Evolutionary conservation across 2,113 vertebrate species (phyloP).

Genomic region (Speoplatyrhinus poulsoni): DNA sequence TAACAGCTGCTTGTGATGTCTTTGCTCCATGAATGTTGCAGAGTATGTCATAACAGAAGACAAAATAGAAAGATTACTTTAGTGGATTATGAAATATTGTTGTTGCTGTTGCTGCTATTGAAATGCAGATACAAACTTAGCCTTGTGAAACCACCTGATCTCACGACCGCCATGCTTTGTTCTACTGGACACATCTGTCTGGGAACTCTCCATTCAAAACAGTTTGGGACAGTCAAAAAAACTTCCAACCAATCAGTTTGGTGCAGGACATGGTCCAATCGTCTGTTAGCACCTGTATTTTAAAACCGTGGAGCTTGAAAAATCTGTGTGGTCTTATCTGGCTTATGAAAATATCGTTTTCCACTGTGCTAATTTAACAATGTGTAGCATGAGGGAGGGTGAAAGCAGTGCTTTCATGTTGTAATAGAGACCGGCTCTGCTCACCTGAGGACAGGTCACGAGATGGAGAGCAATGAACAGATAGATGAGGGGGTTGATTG

Average conservation of each 20-base stretch:
- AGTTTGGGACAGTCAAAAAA: too few relatives aligned
- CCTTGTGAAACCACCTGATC: slow-evolving; percentile 15
- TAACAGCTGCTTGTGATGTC: slow-evolving; percentile 37
- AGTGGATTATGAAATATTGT: slow-evolving; percentile 28
- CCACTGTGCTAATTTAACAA: too few relatives aligned
- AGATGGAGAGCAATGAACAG: slow-evolving; percentile 18
- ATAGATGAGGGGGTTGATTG: slow-evolving; percentile 29
- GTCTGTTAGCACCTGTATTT: too few relatives aligned
- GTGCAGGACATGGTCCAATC: too few relatives aligned
- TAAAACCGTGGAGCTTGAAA: too few relatives aligned
- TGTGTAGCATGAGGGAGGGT: not conserved
- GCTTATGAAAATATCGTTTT: too few relatives aligned
- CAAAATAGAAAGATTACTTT: slow-evolving; percentile 3
- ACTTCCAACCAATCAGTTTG: too few relatives aligned
- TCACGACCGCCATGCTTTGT: too few relatives aligned
- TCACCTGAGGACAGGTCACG: slow-evolving; percentile 15
- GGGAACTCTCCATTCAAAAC: too few relatives aligned
- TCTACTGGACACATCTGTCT: too few relatives aligned
- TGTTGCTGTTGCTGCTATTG: slow-evolving; percentile 21
- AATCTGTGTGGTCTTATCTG: too few relatives aligned
- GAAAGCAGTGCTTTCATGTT: slow-evolving; percentile 3
- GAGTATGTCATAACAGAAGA: slow-evolving; percentile 24
- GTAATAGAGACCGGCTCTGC: slow-evolving; percentile 24
- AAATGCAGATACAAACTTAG: slow-evolving; percentile 31
- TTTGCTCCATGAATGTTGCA: slow-evolving; percentile 30